A percentile compares a stretch with the other conserved stretches of the same genome.
These are phyloP conservation scores for Philopedon plagiatum DNA, from an alignment of 2,888 invertebrate species.

Conservation along the genomic window DNA sequence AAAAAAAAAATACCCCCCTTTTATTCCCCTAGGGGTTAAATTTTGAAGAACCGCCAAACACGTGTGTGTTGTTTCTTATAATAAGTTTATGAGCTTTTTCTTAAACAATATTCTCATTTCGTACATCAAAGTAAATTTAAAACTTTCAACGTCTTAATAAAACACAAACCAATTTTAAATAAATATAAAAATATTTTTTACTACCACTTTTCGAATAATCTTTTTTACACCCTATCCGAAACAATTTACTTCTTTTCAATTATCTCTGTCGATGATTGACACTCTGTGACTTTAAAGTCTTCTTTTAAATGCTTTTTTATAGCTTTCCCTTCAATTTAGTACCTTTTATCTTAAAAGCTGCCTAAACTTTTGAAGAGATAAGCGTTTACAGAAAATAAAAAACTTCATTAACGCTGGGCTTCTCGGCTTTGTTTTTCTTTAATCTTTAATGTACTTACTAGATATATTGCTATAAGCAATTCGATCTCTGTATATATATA, in stretches of 20 bases:
- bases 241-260: slow-evolving; percentile 1
- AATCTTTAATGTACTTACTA: slow-evolving; percentile 2
- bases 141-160: too few relatives aligned
- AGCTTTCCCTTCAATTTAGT: slow-evolving; percentile 21
- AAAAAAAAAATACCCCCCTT: too few relatives aligned
- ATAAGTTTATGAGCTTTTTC: too few relatives aligned
- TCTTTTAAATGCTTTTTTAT: slow-evolving; percentile 9
- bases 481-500: neutral
- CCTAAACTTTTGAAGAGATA: slow-evolving; percentile 14
- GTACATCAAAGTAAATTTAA: too few relatives aligned
- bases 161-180: too few relatives aligned
- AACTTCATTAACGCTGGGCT: neutral
- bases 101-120: too few relatives aligned
- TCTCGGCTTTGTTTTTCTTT: slow-evolving; percentile 10
- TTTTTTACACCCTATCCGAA: neutral
- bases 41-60: too few relatives aligned
- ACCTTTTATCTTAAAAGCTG: slow-evolving; percentile 23
- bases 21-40: too few relatives aligned
- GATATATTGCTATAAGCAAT: neutral
- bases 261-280: slow-evolving; percentile 8
- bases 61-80: too few relatives aligned
- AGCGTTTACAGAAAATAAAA: slow-evolving; percentile 12
- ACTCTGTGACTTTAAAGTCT: neutral
- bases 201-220: neutral
- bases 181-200: neutral